These are phyloP conservation scores for Leptinotarsa peninsularis DNA, from an alignment of 2,888 invertebrate species.

Conservation along the genomic window DNA sequence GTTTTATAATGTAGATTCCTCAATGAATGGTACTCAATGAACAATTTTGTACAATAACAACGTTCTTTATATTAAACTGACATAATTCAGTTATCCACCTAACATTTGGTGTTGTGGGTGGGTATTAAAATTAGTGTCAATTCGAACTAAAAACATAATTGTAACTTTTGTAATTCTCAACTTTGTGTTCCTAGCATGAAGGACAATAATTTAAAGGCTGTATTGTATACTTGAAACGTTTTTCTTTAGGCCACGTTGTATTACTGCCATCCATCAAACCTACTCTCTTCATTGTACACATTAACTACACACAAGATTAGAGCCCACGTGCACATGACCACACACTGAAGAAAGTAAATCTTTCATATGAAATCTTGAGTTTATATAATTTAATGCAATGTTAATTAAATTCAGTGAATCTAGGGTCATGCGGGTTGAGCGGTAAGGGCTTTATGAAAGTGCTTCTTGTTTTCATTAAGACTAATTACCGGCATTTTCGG, in stretches of 20 bases:
- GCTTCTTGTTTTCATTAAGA: not conserved
- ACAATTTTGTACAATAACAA: too few species aligned
- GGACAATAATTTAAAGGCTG: not conserved
- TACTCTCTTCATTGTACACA: slow-evolving; percentile 26
- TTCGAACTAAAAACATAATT: not conserved
- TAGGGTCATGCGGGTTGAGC: slow-evolving; percentile 13
- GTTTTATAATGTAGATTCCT: too few species aligned
- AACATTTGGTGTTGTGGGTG: not conserved
- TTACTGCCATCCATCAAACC: slow-evolving; percentile 21
- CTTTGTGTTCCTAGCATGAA: not conserved
- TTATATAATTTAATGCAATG: slow-evolving; percentile 26
- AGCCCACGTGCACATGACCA: slow-evolving; percentile 36
- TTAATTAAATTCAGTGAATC: slow-evolving; percentile 23
- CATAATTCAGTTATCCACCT: too few species aligned
- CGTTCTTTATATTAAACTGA: too few species aligned
- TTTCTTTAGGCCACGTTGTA: slow-evolving; percentile 27
- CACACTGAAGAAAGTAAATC: slow-evolving; percentile 35
- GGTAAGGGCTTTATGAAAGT: slow-evolving; percentile 13
- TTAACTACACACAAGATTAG: slow-evolving; percentile 29
- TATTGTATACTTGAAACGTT: not conserved
- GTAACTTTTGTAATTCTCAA: not conserved
- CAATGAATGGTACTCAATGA: too few species aligned
- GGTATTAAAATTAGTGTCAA: not conserved
- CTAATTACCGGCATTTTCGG: not conserved
- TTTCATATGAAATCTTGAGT: slow-evolving; percentile 30